These are phyloP conservation scores for Paramuricea clavata DNA, from an alignment of 92 coral and sea anemone species.

Conservation along the genomic window DNA sequence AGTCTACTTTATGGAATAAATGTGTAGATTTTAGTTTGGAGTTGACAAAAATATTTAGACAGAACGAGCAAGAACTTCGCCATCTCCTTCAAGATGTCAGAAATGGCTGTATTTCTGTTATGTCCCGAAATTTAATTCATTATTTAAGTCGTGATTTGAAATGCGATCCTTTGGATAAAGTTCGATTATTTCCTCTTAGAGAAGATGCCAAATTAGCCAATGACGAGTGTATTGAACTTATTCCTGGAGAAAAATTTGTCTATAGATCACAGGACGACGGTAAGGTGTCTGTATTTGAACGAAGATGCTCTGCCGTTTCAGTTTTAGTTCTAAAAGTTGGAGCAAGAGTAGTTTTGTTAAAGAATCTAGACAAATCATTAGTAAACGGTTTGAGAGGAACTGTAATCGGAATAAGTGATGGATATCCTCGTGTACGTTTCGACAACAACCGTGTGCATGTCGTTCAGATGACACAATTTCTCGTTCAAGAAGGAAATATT, in stretches of 20 bases:
- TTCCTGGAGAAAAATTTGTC: constrained; percentile 31
- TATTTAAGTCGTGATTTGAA: neutral
- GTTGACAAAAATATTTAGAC: constrained; percentile 26
- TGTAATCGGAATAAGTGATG: neutral
- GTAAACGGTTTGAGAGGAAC: constrained; percentile 48
- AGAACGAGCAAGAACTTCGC: constrained; percentile 12
- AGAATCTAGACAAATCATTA: constrained; percentile 23
- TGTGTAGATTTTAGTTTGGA: constrained; percentile 25
- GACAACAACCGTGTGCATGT: constrained; percentile 12
- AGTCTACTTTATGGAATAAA: constrained; percentile 4
- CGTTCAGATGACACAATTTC: neutral
- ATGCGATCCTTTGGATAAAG: constrained; percentile 1
- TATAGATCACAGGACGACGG: constrained; percentile 35
- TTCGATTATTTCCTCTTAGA: constrained; percentile 1
- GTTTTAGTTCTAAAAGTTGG: constrained; percentile 27
- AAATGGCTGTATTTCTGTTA: constrained; percentile 3
- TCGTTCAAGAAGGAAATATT: constrained; percentile 9
- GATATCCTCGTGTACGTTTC: constrained; percentile 27
- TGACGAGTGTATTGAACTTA: constrained; percentile 8
- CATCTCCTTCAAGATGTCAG: constrained; percentile 37
- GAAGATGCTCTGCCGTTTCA: constrained; percentile 27
- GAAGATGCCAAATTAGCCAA: constrained; percentile 24
- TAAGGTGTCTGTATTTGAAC: neutral
- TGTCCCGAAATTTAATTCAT: neutral
- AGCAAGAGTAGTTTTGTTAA: constrained; percentile 48